These are phyloP conservation scores for Andrena flavipes DNA, from an alignment of 2,888 invertebrate genomes.

Conservation along the genomic window DNA sequence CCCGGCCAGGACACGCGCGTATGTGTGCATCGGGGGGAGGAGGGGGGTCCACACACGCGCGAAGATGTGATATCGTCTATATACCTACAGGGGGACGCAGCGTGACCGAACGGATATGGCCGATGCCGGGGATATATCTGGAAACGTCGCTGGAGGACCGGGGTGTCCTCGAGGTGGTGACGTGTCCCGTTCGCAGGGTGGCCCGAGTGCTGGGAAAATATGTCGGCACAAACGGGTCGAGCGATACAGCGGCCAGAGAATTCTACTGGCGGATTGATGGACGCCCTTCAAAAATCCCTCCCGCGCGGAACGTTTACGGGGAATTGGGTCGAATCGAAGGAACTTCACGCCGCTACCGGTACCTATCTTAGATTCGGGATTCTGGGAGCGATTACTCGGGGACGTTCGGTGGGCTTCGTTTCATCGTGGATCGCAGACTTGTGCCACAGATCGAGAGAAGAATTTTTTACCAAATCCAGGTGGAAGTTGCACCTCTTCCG, in stretches of 20 bases:
- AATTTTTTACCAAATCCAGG: too few species aligned
- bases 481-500: too few species aligned
- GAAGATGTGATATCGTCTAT: slow-evolving; percentile 8
- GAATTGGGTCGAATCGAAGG: not conserved
- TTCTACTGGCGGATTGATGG: slow-evolving; percentile 44
- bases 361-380: too few species aligned
- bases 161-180: slow-evolving; percentile 59
- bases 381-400: too few species aligned
- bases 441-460: too few species aligned
- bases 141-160: slow-evolving; percentile 48
- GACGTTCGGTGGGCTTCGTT: too few species aligned
- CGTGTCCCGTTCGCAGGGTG: slow-evolving; percentile 60
- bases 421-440: too few species aligned
- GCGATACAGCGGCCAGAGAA: slow-evolving; percentile 32
- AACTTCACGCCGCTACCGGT: not conserved
- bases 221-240: slow-evolving; percentile 50
- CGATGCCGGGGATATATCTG: slow-evolving; percentile 60
- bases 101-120: slow-evolving; percentile 61
- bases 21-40: not conserved
- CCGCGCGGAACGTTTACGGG: not conserved
- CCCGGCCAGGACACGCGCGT: slow-evolving; percentile 6
- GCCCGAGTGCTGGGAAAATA: slow-evolving; percentile 69
- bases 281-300: slow-evolving; percentile 35
- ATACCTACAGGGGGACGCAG: slow-evolving; percentile 44
- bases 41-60: not conserved